phyloP scores from a whole-genome alignment of 2,113 vertebrate species.

The Hypomesus transpacificus region DNA sequence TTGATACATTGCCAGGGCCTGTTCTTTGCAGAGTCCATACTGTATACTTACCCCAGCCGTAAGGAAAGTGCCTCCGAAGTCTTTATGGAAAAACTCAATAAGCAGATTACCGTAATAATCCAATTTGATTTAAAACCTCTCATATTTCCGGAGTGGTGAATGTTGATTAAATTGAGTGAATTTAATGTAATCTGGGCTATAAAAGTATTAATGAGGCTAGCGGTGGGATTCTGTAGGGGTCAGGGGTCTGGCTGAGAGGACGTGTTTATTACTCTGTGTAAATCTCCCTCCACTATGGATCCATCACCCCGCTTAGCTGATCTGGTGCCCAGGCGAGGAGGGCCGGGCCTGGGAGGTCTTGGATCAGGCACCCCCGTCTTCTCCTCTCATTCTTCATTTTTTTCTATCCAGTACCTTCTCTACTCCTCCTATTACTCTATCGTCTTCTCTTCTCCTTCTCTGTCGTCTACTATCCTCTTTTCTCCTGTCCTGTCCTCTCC shows the following conservation, averaged over 20 bases:
- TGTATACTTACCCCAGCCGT: too few relatives aligned
- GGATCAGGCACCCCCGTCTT: not conserved
- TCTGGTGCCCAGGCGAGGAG: too few relatives aligned
- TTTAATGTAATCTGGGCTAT: conserved; percentile 40
- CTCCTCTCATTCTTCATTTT: not conserved
- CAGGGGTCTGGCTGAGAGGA: conserved; percentile 21
- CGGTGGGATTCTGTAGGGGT: conserved; percentile 17
- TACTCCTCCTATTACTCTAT: not conserved
- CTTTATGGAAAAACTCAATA: not conserved
- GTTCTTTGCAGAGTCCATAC: too few relatives aligned
- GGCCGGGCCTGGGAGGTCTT: too few relatives aligned
- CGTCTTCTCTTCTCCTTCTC: not conserved
- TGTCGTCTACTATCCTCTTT: not conserved
- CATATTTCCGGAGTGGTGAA: conserved; percentile 32
- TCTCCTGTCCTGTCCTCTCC: not conserved
- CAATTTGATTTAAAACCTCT: conserved; percentile 18
- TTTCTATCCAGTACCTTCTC: not conserved
- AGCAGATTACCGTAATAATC: conserved; percentile 24
- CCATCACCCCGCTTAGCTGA: too few relatives aligned
- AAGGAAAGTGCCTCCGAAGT: too few relatives aligned
- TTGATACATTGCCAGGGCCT: too few relatives aligned
- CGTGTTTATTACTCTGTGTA: conserved; percentile 33
- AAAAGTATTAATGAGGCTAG: conserved; percentile 39
- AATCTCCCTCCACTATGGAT: conserved; percentile 15
- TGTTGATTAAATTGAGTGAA: conserved; percentile 42